These are phyloP conservation scores for Merops nubicus DNA, from an alignment of 2,113 vertebrate species.

Conservation along the genomic window DNA sequence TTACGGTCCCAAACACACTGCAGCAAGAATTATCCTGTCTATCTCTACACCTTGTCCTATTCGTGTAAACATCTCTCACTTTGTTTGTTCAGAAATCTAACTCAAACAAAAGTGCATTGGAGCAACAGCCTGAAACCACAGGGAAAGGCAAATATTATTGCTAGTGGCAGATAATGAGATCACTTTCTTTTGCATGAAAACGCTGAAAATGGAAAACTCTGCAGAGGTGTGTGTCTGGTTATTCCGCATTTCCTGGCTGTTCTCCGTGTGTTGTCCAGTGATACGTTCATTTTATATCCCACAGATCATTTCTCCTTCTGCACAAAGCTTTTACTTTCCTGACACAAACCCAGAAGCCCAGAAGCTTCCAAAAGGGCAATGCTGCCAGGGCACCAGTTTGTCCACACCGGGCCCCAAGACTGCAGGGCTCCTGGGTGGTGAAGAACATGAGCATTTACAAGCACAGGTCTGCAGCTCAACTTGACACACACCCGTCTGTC, in stretches of 20 bases:
- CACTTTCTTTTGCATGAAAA: slow-evolving; percentile 14
- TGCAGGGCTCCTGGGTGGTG: background rate
- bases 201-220: background rate
- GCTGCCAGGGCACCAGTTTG: background rate
- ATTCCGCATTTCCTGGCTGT: background rate
- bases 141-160: slow-evolving; percentile 36
- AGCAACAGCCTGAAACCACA: slow-evolving; percentile 1
- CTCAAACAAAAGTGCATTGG: slow-evolving; percentile 46
- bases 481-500: background rate
- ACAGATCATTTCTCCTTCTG: background rate
- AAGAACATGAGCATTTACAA: background rate
- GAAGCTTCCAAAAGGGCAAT: background rate
- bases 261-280: background rate
- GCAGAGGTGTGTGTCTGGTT: background rate
- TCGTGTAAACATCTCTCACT: slow-evolving; percentile 34
- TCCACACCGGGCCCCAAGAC: background rate
- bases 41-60: slow-evolving; percentile 22
- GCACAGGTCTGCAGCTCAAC: background rate
- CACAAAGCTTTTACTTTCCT: background rate
- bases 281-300: background rate
- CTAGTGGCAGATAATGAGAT: background rate
- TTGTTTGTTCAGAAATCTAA: slow-evolving; percentile 54
- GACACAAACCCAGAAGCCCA: background rate
- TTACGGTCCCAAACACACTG: background rate
- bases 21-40: slow-evolving; percentile 11